Conservation (phyloP, 2,797 vertebrate species). For the Danio jaintianensis region DNA sequence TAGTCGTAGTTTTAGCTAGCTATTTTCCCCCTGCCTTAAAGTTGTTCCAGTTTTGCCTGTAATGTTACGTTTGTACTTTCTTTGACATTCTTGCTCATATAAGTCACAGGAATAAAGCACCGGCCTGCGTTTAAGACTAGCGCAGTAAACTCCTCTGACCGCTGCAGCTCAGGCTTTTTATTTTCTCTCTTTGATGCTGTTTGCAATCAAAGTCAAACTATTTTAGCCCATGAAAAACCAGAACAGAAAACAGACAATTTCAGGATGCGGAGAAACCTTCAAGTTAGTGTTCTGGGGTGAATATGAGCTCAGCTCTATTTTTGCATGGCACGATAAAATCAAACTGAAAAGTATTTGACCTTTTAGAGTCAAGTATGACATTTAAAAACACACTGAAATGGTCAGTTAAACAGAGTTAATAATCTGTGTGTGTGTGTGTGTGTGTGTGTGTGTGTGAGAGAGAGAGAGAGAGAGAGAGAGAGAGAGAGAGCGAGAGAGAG, state of each 20-base stretch:
- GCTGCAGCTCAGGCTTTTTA: constrained; percentile 62
- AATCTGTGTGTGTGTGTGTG: too few species aligned
- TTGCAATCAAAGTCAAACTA: constrained; percentile 56
- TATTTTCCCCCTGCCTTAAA: background rate
- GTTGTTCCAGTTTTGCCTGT: background rate
- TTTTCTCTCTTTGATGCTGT: constrained; percentile 62
- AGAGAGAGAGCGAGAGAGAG: too few species aligned
- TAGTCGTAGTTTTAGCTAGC: background rate
- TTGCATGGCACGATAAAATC: too few species aligned
- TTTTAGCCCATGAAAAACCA: constrained; percentile 51
- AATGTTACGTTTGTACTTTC: constrained; percentile 1
- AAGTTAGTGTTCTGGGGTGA: background rate
- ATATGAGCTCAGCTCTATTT: background rate
- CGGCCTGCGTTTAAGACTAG: constrained; percentile 56
- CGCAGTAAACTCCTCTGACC: constrained; percentile 58
- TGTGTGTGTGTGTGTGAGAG: too few species aligned
- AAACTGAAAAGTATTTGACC: background rate
- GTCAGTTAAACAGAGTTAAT: too few species aligned
- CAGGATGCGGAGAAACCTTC: constrained; percentile 4
- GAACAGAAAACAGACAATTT: constrained; percentile 49
- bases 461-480: too few species aligned
- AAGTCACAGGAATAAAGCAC: constrained; percentile 26
- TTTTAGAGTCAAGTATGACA: background rate
- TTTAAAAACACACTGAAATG: background rate
- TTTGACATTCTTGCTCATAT: background rate